phyloP scores from a whole-genome alignment of 2,888 invertebrate genomes.

The Parnassius glacialis region DNA sequence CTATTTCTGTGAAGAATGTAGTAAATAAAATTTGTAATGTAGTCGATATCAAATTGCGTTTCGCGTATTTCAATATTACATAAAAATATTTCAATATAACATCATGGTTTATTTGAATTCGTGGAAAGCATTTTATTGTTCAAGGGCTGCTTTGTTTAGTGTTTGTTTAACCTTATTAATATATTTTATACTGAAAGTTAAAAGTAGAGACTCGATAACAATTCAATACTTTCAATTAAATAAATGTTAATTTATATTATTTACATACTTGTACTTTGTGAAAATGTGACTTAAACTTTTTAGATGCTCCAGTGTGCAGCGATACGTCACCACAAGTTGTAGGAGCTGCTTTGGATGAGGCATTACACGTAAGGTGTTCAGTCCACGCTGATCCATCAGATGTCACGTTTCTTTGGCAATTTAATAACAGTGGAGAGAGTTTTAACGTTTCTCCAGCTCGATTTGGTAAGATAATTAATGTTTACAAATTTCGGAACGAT shows the following conservation, averaged over 20 bases:
- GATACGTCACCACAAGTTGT: slow-evolving; percentile 87
- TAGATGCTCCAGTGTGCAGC: slow-evolving; percentile 90
- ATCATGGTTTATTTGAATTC: too few species aligned
- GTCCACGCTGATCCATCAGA: slow-evolving; percentile 93
- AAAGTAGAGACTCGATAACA: too few species aligned
- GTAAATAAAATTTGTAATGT: slow-evolving; percentile 22
- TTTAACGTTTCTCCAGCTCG: slow-evolving; percentile 89
- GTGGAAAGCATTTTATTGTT: too few species aligned
- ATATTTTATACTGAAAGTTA: too few species aligned
- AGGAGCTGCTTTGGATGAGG: slow-evolving; percentile 92
- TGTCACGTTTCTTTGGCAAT: slow-evolving; percentile 93
- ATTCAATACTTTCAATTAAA: too few species aligned
- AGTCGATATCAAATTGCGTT: slow-evolving; percentile 26
- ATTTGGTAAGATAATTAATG: slow-evolving; percentile 48
- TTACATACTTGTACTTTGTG: not conserved
- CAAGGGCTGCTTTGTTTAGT: too few species aligned
- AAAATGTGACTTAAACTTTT: slow-evolving; percentile 10
- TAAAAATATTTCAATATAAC: too few species aligned
- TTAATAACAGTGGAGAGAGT: slow-evolving; percentile 94
- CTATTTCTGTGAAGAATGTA: slow-evolving; percentile 18
- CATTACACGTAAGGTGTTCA: slow-evolving; percentile 88
- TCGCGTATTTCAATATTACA: not conserved
- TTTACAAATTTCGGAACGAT: not conserved
- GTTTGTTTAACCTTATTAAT: too few species aligned
- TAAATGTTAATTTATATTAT: too few species aligned